Conservation (phyloP, 2,797 vertebrate species). For the Caiman crocodilus region DNA sequence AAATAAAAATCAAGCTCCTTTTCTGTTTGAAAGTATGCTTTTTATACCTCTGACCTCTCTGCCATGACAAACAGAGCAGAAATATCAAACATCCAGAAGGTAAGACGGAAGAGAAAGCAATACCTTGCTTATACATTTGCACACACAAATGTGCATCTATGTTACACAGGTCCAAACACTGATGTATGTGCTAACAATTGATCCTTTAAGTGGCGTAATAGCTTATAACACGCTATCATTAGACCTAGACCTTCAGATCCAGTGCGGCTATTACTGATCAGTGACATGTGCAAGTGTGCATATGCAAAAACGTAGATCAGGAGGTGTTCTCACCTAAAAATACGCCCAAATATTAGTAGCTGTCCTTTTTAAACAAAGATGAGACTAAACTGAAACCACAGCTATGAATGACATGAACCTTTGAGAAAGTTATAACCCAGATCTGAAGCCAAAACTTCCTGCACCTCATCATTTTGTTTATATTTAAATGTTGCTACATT, state of each 20-base stretch:
- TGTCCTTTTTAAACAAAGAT: not conserved
- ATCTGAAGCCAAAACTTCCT: rapidly evolving
- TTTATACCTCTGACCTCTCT: not conserved
- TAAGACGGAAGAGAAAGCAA: not conserved
- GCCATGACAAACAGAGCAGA: not conserved
- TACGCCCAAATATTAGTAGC: not conserved
- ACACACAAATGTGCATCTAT: rapidly evolving
- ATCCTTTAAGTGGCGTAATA: rapidly evolving
- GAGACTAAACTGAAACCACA: not conserved
- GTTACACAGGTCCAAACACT: not conserved
- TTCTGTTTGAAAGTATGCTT: not conserved
- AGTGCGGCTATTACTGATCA: not conserved
- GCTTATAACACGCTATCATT: not conserved
- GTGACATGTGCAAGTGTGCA: not conserved
- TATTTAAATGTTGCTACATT: not conserved
- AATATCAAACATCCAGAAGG: not conserved
- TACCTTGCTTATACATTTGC: not conserved
- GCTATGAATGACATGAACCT: rapidly evolving
- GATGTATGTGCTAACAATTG: rapidly evolving
- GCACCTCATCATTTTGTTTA: not conserved
- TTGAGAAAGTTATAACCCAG: not conserved
- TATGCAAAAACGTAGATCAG: not conserved
- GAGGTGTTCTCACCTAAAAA: rapidly evolving
- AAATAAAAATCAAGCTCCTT: not conserved
- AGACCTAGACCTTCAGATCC: not conserved